A percentile compares a stretch with the other conserved stretches of the same genome.
Evolutionary conservation across 2,113 vertebrate genomes (phyloP).

Genomic region (Myotis brandtii): DNA sequence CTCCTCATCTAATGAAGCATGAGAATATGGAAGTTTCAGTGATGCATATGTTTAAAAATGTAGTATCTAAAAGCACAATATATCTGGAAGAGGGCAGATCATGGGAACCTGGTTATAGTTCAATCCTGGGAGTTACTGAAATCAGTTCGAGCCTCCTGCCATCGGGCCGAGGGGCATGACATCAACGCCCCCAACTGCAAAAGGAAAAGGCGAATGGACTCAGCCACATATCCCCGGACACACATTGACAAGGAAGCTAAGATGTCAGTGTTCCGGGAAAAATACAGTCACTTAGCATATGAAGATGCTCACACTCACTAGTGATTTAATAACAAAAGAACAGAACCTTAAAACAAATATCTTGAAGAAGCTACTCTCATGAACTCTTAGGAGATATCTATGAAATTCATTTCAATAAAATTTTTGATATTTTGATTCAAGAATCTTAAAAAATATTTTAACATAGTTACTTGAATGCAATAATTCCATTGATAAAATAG

Average conservation of each 20-base stretch:
- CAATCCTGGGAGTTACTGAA: neutral
- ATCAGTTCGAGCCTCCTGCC: neutral
- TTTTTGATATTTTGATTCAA: neutral
- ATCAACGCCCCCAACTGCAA: neutral
- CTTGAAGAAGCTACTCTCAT: neutral
- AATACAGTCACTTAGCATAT: neutral
- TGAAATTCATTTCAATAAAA: neutral
- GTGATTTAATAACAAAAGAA: neutral
- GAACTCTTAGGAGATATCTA: neutral
- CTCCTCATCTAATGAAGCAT: neutral
- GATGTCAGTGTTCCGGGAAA: neutral
- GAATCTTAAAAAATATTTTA: neutral
- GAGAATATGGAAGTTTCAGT: neutral
- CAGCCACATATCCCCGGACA: neutral
- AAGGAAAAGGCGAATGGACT: neutral
- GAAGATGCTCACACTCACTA: neutral
- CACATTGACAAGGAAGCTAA: neutral
- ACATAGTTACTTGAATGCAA: neutral
- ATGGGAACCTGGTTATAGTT: neutral
- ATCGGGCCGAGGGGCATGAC: neutral
- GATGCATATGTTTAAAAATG: neutral
- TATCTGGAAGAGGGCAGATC: neutral
- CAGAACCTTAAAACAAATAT: neutral
- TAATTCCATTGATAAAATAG: neutral
- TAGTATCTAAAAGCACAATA: neutral